A percentile compares a stretch with the other conserved stretches of the same genome.
phyloP scores from a whole-genome alignment of 2,113 vertebrate genomes.

The Gymnobelideus leadbeateri region DNA sequence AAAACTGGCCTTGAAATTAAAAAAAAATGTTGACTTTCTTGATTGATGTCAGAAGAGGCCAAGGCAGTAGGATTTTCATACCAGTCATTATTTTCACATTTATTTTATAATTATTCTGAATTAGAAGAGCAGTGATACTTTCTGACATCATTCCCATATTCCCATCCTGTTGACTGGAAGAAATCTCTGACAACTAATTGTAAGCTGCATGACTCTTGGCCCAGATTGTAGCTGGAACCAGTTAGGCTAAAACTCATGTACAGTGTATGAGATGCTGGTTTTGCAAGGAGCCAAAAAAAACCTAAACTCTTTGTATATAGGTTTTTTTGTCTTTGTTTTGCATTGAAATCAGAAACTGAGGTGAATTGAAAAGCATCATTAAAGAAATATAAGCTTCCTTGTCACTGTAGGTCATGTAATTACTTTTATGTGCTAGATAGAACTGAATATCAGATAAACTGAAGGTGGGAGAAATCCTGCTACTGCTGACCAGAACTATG shows the following conservation, averaged over 20 bases:
- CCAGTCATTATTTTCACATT: not conserved
- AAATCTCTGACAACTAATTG: not conserved
- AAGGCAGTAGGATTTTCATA: not conserved
- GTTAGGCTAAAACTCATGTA: not conserved
- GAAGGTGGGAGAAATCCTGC: not conserved
- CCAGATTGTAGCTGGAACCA: not conserved
- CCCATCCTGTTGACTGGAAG: constrained; percentile 10
- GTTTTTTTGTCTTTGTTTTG: not conserved
- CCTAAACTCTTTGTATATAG: not conserved
- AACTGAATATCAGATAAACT: not conserved
- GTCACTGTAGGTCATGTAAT: not conserved
- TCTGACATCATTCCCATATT: constrained; percentile 12
- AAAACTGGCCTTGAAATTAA: not conserved
- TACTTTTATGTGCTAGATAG: not conserved
- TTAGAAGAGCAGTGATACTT: not conserved
- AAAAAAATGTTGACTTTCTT: constrained; percentile 2
- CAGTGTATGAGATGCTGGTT: not conserved
- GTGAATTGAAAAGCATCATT: not conserved
- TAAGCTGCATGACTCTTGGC: not conserved
- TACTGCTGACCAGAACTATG: not conserved
- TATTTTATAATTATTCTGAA: constrained; percentile 1
- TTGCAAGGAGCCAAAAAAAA: not conserved
- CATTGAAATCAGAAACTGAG: not conserved
- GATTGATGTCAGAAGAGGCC: not conserved
- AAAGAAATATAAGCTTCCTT: not conserved